These are phyloP conservation scores for Cheilosia pagana DNA, from an alignment of 2,888 invertebrate species.

Conservation along the genomic window DNA sequence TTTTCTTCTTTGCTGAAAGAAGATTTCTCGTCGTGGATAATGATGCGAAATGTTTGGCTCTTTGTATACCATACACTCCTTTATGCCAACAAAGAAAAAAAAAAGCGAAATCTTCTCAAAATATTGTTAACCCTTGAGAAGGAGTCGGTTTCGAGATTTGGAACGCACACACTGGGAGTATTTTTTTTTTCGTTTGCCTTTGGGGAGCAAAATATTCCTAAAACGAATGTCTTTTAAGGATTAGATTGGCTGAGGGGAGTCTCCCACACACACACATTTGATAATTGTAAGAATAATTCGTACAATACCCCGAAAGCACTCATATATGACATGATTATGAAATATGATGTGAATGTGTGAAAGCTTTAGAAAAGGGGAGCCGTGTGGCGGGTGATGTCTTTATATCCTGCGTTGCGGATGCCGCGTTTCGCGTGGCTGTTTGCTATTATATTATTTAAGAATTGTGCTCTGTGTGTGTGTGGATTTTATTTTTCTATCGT, in stretches of 20 bases:
- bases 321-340: slow-evolving; percentile 24
- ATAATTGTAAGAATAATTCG: slow-evolving; percentile 62
- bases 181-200: background rate
- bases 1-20: slow-evolving; percentile 40
- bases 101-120: slow-evolving; percentile 49
- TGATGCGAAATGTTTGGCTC: slow-evolving; percentile 61
- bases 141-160: slow-evolving; percentile 12
- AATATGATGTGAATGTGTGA: slow-evolving; percentile 30
- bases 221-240: slow-evolving; percentile 56
- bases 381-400: background rate
- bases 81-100: slow-evolving; percentile 13
- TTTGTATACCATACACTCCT: slow-evolving; percentile 43
- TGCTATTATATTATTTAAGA: background rate
- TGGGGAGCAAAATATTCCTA: slow-evolving; percentile 35
- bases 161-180: background rate
- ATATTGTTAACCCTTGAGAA: slow-evolving; percentile 63
- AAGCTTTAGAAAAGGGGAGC: slow-evolving; percentile 27
- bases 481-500: slow-evolving; percentile 45
- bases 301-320: background rate
- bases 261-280: slow-evolving; percentile 47
- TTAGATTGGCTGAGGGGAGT: slow-evolving; percentile 36
- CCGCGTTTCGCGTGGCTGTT: background rate
- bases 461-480: slow-evolving; percentile 4
- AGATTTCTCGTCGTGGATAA: slow-evolving; percentile 50
- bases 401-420: background rate